Conservation (phyloP, 2,888 invertebrate genomes). For the Ommatoiulus sabulosus region DNA sequence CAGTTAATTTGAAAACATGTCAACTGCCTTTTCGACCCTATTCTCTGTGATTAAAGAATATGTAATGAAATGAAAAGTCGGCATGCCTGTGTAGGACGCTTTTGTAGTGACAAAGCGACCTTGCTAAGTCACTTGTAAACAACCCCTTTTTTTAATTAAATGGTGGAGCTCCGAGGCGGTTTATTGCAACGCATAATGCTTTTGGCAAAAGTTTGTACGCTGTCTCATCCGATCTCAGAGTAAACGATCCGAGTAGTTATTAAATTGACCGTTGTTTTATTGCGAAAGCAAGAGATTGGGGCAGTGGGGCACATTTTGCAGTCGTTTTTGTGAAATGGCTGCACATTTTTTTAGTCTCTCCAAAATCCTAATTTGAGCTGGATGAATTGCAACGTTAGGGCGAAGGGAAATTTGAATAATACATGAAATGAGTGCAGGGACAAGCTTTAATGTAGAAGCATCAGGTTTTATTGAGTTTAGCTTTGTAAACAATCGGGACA, state of each 20-base stretch:
- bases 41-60: neutral
- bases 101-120: neutral
- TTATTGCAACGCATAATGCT: slow-evolving; percentile 3
- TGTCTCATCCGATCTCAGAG: neutral
- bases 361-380: neutral
- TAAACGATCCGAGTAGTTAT: neutral
- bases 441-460: neutral
- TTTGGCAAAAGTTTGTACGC: neutral
- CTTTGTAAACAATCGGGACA: no score
- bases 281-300: neutral
- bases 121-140: neutral
- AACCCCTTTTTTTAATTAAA: neutral
- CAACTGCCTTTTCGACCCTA: neutral
- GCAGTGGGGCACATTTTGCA: neutral
- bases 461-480: no score
- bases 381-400: neutral
- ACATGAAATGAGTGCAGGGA: neutral
- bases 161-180: neutral
- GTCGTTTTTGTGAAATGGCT: neutral
- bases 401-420: neutral
- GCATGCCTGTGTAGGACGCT: neutral
- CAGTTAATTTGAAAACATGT: neutral
- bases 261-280: neutral
- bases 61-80: neutral
- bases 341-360: neutral